Conservation (phyloP, 2,888 invertebrate species). For the Selenia dentaria region DNA sequence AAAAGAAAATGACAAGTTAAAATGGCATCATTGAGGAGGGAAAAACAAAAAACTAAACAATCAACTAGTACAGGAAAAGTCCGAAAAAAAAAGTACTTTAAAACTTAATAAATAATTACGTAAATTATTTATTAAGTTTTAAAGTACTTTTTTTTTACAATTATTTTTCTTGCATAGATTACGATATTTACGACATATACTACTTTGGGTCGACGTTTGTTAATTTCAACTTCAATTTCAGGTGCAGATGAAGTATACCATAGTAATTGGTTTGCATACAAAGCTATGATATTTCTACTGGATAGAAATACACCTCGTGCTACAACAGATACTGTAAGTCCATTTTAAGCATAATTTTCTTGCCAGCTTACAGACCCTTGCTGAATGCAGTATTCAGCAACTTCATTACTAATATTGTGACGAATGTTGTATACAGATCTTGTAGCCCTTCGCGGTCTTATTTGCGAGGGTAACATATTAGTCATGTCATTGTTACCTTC, state of each 20-base stretch:
- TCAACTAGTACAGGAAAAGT: slow-evolving; percentile 33
- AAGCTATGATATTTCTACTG: slow-evolving; percentile 30
- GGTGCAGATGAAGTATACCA: slow-evolving; percentile 31
- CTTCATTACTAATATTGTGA: slow-evolving; percentile 28
- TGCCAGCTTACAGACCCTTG: slow-evolving; percentile 31
- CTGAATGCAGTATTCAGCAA: slow-evolving; percentile 31
- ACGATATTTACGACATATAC: slow-evolving; percentile 15
- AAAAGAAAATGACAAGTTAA: slow-evolving; percentile 34
- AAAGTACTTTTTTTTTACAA: slow-evolving; percentile 4
- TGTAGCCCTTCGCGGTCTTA: slow-evolving; percentile 30
- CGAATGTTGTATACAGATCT: slow-evolving; percentile 12
- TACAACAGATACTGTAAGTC: slow-evolving; percentile 21
- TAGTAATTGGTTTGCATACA: slow-evolving; percentile 15
- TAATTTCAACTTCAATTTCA: slow-evolving; percentile 24
- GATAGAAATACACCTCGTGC: slow-evolving; percentile 30
- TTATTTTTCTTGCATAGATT: slow-evolving; percentile 11
- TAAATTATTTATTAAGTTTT: too few relatives aligned
- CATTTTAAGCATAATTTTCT: slow-evolving; percentile 33
- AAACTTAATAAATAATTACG: too few relatives aligned
- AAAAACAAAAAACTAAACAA: slow-evolving; percentile 7
- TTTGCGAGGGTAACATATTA: slow-evolving; percentile 26
- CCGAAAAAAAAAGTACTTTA: too few relatives aligned
- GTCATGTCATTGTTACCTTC: slow-evolving; percentile 21
- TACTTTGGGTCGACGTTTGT: slow-evolving; percentile 15
- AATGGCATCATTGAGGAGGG: slow-evolving; percentile 21